These are phyloP conservation scores for Corvus moneduloides DNA, from an alignment of 2,113 vertebrate genomes.

Conservation along the genomic window DNA sequence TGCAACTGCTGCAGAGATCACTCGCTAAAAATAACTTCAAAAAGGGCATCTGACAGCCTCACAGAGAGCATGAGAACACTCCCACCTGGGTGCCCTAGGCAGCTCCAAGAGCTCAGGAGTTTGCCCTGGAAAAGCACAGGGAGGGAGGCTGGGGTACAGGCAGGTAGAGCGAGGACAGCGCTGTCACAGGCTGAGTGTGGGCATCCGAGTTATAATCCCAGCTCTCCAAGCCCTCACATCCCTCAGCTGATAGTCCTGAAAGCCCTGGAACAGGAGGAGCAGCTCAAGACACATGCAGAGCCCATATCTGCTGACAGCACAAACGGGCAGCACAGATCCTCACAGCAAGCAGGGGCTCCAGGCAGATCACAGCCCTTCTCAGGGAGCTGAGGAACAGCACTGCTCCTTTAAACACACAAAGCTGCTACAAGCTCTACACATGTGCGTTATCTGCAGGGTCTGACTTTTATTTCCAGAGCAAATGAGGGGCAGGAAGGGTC, in stretches of 20 bases:
- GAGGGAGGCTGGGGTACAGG: neutral
- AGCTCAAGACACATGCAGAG: neutral
- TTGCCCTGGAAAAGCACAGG: neutral
- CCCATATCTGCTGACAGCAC: neutral
- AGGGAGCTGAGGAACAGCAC: neutral
- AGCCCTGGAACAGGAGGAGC: neutral
- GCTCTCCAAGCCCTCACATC: neutral
- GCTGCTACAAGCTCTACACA: neutral
- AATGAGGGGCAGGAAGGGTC: neutral
- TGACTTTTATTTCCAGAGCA: neutral
- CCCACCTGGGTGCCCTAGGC: conserved; percentile 32
- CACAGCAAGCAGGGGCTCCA: neutral
- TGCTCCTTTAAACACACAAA: neutral
- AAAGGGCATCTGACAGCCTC: conserved; percentile 49
- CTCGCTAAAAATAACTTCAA: conserved; percentile 60
- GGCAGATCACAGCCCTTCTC: neutral
- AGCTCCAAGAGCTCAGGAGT: neutral
- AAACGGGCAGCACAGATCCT: neutral
- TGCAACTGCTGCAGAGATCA: conserved; percentile 57
- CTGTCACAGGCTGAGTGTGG: neutral
- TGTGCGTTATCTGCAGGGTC: neutral
- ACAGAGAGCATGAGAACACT: conserved; percentile 1
- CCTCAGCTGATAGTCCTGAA: neutral
- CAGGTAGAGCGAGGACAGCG: neutral
- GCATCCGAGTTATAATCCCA: neutral